Conservation (phyloP, 2,797 vertebrate genomes). For the Amniataba percoides region DNA sequence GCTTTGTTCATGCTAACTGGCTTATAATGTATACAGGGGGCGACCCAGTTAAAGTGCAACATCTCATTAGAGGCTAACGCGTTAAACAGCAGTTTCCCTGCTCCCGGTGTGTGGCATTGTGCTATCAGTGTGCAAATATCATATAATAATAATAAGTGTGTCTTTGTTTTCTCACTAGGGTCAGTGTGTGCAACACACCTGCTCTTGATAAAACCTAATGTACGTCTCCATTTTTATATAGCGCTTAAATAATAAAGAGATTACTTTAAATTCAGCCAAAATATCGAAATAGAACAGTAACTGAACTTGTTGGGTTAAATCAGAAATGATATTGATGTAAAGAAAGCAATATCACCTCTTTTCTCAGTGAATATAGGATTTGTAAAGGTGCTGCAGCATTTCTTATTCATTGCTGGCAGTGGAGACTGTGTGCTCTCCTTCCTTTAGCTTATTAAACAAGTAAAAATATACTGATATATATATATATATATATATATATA, state of each 20-base stretch:
- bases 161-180: not conserved
- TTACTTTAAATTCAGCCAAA: not conserved
- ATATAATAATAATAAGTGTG: no score
- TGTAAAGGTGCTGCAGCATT: not conserved
- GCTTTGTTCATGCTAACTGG: constrained; percentile 25
- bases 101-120: not conserved
- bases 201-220: not conserved
- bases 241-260: not conserved
- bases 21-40: constrained; percentile 1
- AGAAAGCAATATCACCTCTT: not conserved
- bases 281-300: not conserved
- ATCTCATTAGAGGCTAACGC: not conserved
- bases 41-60: constrained; percentile 16
- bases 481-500: no score
- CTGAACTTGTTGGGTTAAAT: not conserved
- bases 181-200: not conserved
- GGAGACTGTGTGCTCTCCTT: not conserved
- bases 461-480: not conserved
- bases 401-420: not conserved
- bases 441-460: not conserved
- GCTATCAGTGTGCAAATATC: not conserved
- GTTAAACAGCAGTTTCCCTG: not conserved
- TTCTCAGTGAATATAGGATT: not conserved
- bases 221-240: not conserved
- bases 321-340: not conserved